Percentiles rank a stretch among this genome's conserved stretches.
These are phyloP conservation scores for Caenorhabditis brenneri DNA, from an alignment of 1,140 invertebrate species.

Conservation along the genomic window DNA sequence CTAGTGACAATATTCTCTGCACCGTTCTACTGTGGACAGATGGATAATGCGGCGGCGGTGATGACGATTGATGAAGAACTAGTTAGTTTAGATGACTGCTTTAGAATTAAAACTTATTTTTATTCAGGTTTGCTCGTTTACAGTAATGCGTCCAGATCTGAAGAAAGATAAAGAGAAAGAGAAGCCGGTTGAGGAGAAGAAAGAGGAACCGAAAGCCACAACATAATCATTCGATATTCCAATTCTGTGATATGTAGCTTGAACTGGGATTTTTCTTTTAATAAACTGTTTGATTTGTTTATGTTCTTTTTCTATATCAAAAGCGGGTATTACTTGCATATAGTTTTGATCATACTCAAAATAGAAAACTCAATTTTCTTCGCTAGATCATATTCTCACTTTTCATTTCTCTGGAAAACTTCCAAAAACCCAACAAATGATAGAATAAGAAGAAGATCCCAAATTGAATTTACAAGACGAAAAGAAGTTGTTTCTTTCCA, in stretches of 20 bases:
- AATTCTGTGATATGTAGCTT: too few species aligned
- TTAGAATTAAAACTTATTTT: neutral
- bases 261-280: too few species aligned
- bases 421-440: neutral
- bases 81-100: conserved; percentile 79
- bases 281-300: too few species aligned
- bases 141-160: neutral
- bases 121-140: neutral
- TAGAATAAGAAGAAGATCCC: neutral
- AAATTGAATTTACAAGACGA: conserved; percentile 30
- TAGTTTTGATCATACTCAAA: too few species aligned
- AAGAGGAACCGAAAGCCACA: too few species aligned
- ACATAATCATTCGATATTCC: too few species aligned
- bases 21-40: conserved; percentile 61
- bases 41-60: conserved; percentile 61
- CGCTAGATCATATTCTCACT: neutral
- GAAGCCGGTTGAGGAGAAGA: too few species aligned
- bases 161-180: neutral
- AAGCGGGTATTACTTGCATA: too few species aligned
- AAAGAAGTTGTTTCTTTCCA: neutral
- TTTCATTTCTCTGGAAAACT: neutral
- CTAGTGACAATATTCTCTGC: conserved; percentile 62
- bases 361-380: too few species aligned
- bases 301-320: too few species aligned
- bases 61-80: conserved; percentile 76